These are phyloP conservation scores for Agonum fuliginosum DNA, from an alignment of 2,888 invertebrate genomes.

Conservation along the genomic window DNA sequence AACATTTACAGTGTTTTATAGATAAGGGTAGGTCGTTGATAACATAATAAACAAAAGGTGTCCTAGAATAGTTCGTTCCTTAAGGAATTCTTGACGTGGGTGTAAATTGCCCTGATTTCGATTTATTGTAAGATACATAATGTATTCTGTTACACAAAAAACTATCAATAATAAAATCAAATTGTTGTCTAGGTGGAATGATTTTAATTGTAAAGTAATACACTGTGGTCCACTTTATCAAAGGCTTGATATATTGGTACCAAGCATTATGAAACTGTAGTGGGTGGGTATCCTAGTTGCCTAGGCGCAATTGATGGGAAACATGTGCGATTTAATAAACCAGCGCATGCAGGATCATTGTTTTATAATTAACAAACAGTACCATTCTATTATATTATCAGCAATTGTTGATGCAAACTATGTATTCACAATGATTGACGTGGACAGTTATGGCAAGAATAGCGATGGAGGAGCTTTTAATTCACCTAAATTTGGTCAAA, in stretches of 20 bases:
- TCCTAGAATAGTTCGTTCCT: background rate
- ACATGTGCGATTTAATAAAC: slow-evolving; percentile 32
- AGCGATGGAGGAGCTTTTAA: slow-evolving; percentile 33
- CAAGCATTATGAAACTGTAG: too few relatives aligned
- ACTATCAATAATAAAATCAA: background rate
- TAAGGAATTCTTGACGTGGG: background rate
- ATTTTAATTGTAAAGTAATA: slow-evolving; percentile 28
- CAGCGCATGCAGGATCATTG: slow-evolving; percentile 7
- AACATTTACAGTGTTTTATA: too few relatives aligned
- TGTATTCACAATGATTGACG: slow-evolving; percentile 38
- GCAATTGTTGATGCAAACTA: too few relatives aligned
- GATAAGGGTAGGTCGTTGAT: background rate
- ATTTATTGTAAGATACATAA: background rate
- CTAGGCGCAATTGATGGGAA: slow-evolving; percentile 38
- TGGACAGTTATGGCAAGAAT: slow-evolving; percentile 28
- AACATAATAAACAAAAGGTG: background rate
- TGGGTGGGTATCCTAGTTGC: slow-evolving; percentile 32
- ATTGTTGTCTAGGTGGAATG: background rate
- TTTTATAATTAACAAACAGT: slow-evolving; percentile 32
- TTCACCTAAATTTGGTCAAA: slow-evolving; percentile 9
- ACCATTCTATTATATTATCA: slow-evolving; percentile 15
- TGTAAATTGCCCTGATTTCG: background rate
- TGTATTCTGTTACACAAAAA: background rate
- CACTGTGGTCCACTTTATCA: slow-evolving; percentile 9
- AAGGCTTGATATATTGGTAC: too few relatives aligned